phyloP scores from a whole-genome alignment of 2,797 vertebrate genomes.

The Garrulus glandarius region DNA sequence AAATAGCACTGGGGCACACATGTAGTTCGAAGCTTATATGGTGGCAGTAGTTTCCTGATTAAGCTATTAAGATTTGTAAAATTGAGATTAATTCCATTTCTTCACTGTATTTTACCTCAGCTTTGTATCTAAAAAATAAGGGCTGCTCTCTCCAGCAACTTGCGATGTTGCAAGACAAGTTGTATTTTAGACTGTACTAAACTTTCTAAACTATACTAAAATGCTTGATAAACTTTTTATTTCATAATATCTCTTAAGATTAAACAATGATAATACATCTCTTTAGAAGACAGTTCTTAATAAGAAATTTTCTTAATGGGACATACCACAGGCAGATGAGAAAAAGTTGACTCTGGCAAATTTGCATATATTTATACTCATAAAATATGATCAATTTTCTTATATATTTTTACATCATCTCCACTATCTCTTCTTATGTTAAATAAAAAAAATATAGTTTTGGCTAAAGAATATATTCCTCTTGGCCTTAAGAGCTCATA shows the following conservation, averaged over 20 bases:
- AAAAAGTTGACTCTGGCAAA: background rate
- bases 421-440: background rate
- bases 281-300: background rate
- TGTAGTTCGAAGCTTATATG: background rate
- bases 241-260: constrained; percentile 15
- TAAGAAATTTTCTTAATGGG: background rate
- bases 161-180: background rate
- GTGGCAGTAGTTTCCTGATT: background rate
- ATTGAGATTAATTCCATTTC: background rate
- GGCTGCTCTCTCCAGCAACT: background rate
- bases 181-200: background rate
- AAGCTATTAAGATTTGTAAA: background rate
- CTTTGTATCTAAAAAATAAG: background rate
- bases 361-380: background rate
- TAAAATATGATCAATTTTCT: background rate
- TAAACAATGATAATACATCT: background rate
- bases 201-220: background rate
- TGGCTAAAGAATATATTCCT: background rate
- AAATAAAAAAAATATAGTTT: background rate
- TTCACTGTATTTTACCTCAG: background rate
- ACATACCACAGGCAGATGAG: background rate
- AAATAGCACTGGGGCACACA: background rate
- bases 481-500: background rate
- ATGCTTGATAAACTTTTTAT: background rate
- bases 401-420: background rate